These are phyloP conservation scores for Sceloporus undulatus DNA, from an alignment of 2,113 vertebrate genomes.

Conservation along the genomic window DNA sequence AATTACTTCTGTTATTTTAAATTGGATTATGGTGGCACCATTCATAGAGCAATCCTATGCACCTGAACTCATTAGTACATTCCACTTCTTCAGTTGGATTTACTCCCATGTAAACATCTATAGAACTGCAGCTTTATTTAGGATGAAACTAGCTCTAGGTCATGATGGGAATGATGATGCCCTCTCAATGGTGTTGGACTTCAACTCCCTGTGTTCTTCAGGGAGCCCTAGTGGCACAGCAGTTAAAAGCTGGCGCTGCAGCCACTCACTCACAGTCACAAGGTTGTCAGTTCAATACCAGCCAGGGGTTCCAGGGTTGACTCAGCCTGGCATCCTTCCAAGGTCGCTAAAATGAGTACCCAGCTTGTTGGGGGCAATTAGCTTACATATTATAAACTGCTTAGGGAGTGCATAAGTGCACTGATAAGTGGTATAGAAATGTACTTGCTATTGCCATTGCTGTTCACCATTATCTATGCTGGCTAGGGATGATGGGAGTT, in stretches of 20 bases:
- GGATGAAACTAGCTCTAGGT: background rate
- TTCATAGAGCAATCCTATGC: background rate
- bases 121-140: background rate
- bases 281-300: too few species aligned
- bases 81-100: background rate
- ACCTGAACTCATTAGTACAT: background rate
- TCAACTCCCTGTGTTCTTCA: background rate
- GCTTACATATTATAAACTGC: too few species aligned
- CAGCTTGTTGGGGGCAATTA: too few species aligned
- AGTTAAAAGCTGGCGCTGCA: too few species aligned
- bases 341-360: too few species aligned
- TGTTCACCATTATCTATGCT: background rate
- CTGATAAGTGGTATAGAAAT: too few species aligned
- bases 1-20: background rate
- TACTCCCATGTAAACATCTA: background rate
- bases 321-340: too few species aligned
- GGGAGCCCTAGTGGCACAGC: too few species aligned
- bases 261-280: too few species aligned
- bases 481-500: background rate
- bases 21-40: background rate
- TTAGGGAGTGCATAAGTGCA: too few species aligned
- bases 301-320: too few species aligned
- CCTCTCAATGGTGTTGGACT: background rate
- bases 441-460: too few species aligned
- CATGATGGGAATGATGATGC: background rate